Conservation (phyloP, 2,888 invertebrate genomes). For the Cataglyphis livida region DNA sequence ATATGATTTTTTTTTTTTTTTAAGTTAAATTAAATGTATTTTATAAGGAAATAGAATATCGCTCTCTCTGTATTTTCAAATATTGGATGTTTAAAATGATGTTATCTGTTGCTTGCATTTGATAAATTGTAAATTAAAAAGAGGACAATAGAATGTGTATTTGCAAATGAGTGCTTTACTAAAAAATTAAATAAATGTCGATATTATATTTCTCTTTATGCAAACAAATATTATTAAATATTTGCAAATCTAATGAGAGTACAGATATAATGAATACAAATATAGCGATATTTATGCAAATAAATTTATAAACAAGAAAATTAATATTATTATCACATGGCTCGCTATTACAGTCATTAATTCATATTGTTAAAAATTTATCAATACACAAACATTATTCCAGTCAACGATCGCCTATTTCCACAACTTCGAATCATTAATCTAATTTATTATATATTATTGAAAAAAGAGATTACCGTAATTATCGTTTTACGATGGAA, state of each 20-base stretch:
- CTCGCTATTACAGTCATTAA: constrained; percentile 19
- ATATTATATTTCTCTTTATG: not conserved
- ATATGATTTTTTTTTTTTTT: not conserved
- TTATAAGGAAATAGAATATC: not conserved
- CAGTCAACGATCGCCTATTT: constrained; percentile 4
- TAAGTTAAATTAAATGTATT: not conserved
- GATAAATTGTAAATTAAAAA: constrained; percentile 11
- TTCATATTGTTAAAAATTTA: constrained; percentile 13
- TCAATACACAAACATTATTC: not conserved
- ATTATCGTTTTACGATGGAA: constrained; percentile 68
- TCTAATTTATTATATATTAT: not conserved
- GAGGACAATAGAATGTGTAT: not conserved
- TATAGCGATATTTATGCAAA: not conserved
- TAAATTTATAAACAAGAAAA: not conserved
- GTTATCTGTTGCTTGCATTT: not conserved
- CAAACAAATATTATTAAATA: constrained; percentile 23
- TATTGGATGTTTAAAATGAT: constrained; percentile 4
- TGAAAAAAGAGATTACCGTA: constrained; percentile 62
- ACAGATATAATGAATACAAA: not conserved
- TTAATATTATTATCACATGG: not conserved
- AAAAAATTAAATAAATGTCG: constrained; percentile 6
- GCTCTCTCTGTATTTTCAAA: not conserved
- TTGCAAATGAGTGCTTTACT: constrained; percentile 3
- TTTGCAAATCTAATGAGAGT: not conserved
- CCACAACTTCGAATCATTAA: not conserved